Percentiles rank a stretch among this genome's conserved stretches.
These are phyloP conservation scores for Lutjanus campechanus DNA, from an alignment of 2,797 vertebrate genomes.

Conservation along the genomic window DNA sequence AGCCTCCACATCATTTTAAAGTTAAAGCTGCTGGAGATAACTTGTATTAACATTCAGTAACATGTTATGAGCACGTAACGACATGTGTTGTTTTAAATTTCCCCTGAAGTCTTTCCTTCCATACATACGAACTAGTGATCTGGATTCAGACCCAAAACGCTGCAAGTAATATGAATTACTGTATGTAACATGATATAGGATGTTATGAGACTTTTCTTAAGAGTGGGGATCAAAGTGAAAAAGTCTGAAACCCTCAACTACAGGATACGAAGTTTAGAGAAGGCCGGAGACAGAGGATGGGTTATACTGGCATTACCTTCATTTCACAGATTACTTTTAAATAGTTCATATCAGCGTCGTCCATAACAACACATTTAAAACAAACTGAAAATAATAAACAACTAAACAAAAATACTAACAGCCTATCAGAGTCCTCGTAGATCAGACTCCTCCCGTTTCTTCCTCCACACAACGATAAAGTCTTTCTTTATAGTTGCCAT, in stretches of 20 bases:
- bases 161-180: background rate
- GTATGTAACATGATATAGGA: background rate
- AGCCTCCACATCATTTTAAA: background rate
- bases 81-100: background rate
- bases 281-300: conserved; percentile 36
- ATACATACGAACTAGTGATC: conserved; percentile 7
- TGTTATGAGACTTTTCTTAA: background rate
- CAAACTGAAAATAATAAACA: conserved; percentile 63
- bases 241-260: conserved; percentile 13
- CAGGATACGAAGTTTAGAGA: conserved; percentile 27
- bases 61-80: background rate
- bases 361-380: conserved; percentile 60
- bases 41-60: background rate
- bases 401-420: conserved; percentile 72
- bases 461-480: conserved; percentile 46
- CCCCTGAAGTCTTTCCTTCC: background rate
- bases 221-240: background rate
- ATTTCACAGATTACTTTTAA: conserved; percentile 83
- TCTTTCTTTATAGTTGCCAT: conserved; percentile 44
- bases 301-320: conserved; percentile 79
- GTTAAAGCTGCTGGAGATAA: conserved; percentile 12
- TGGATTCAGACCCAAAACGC: background rate
- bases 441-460: conserved; percentile 54
- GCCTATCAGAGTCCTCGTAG: conserved; percentile 68
- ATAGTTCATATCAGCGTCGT: conserved; percentile 78